Conservation (phyloP, 2,888 invertebrate species). For the Aethes cnicana region DNA sequence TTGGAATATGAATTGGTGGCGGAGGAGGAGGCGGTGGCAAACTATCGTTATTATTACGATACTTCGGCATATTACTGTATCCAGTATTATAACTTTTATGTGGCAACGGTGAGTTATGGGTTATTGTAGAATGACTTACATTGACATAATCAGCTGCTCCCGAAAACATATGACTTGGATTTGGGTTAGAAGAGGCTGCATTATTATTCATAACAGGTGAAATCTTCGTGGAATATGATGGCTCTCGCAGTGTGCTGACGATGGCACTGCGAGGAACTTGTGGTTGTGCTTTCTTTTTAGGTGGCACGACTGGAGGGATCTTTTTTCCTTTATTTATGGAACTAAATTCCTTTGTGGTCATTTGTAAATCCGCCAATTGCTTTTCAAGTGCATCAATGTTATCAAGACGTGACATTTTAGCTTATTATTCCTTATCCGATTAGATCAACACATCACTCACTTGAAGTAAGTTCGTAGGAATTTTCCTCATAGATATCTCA, state of each 20-base stretch:
- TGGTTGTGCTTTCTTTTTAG: slow-evolving; percentile 86
- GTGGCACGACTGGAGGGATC: slow-evolving; percentile 90
- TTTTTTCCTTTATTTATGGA: slow-evolving; percentile 74
- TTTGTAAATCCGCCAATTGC: slow-evolving; percentile 86
- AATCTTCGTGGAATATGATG: slow-evolving; percentile 86
- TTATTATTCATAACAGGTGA: slow-evolving; percentile 67
- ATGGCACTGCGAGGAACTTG: slow-evolving; percentile 90
- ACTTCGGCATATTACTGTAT: slow-evolving; percentile 82
- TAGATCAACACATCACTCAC: slow-evolving; percentile 27
- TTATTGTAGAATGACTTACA: slow-evolving; percentile 51
- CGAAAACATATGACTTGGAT: slow-evolving; percentile 40
- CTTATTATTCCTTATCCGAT: slow-evolving; percentile 19
- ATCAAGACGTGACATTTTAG: slow-evolving; percentile 67
- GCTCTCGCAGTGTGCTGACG: slow-evolving; percentile 86
- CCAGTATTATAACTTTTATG: slow-evolving; percentile 65
- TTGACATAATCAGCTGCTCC: slow-evolving; percentile 65
- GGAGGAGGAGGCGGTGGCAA: slow-evolving; percentile 84
- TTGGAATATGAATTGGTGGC: slow-evolving; percentile 71
- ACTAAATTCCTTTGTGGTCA: slow-evolving; percentile 75
- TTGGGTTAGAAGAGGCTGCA: slow-evolving; percentile 54
- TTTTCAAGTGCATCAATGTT: slow-evolving; percentile 86
- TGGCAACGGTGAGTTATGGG: slow-evolving; percentile 44
- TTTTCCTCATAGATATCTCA: slow-evolving; percentile 3
- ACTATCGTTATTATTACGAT: slow-evolving; percentile 71
- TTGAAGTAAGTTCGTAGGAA: slow-evolving; percentile 14